Percentiles rank a stretch among this genome's conserved stretches.
Evolutionary conservation across 2,113 vertebrate species (phyloP).

Genomic region (Catharus minimus): DNA sequence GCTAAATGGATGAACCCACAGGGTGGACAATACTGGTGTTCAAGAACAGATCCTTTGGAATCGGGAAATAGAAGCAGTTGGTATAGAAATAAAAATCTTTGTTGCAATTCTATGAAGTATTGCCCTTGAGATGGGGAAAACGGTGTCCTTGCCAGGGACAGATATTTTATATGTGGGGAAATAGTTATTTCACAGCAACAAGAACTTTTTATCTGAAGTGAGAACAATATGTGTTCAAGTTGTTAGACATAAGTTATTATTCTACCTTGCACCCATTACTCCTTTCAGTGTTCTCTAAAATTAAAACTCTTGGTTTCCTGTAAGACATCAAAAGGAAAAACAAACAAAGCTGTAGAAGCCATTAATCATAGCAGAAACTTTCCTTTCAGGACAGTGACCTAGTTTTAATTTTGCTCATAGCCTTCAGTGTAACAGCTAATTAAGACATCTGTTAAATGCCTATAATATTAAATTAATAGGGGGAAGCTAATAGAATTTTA

Average conservation of each 20-base stretch:
- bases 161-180: neutral
- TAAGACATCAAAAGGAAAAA: constrained; percentile 8
- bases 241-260: neutral
- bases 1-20: neutral
- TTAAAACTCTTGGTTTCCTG: neutral
- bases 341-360: neutral
- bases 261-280: neutral
- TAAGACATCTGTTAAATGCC: constrained; percentile 77
- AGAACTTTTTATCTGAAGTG: neutral
- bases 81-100: neutral
- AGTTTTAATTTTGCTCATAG: constrained; percentile 61
- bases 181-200: neutral
- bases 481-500: constrained; percentile 67
- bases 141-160: neutral
- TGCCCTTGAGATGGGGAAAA: neutral
- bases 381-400: constrained; percentile 54
- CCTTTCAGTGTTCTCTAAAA: neutral
- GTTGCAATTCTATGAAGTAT: neutral
- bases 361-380: constrained; percentile 49
- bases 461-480: constrained; percentile 76
- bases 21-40: neutral
- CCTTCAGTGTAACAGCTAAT: constrained; percentile 69
- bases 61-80: neutral
- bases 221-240: neutral
- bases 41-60: neutral